These are phyloP conservation scores for Pachycephus smyrnensis DNA, from an alignment of 2,888 invertebrate species.

Conservation along the genomic window DNA sequence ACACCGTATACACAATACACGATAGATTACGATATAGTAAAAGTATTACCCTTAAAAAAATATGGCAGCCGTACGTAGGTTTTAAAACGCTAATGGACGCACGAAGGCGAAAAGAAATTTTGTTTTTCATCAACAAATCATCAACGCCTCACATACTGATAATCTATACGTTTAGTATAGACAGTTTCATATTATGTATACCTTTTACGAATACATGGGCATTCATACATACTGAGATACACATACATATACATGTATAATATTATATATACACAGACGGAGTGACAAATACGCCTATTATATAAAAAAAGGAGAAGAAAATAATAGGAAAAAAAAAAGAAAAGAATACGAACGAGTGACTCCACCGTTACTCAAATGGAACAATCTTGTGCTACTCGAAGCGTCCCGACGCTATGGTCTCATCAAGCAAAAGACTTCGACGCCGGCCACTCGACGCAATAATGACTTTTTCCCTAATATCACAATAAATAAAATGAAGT, in stretches of 20 bases:
- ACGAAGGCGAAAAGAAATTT: not conserved
- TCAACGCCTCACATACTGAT: not conserved
- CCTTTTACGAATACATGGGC: not conserved
- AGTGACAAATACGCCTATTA: not conserved
- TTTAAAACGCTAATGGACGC: conserved; percentile 9
- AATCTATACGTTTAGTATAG: not conserved
- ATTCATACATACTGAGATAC: not conserved
- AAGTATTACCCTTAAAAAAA: conserved; percentile 31
- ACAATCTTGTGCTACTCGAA: not conserved
- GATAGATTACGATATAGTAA: conserved; percentile 28
- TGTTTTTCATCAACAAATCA: conserved; percentile 13
- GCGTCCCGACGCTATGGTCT: not conserved
- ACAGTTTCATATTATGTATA: not conserved
- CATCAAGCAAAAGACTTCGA: not conserved
- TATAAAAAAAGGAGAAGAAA: not conserved
- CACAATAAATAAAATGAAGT: conserved; percentile 38
- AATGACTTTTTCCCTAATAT: conserved; percentile 36
- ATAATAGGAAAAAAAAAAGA: not conserved
- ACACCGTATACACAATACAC: conserved; percentile 26
- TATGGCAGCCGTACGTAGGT: conserved; percentile 35
- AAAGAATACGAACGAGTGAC: not conserved
- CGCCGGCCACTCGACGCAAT: not conserved
- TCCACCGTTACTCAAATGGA: not conserved
- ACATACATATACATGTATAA: conserved; percentile 7
- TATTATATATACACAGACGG: not conserved